phyloP scores from a whole-genome alignment of 2,797 vertebrate genomes.

The Lutjanus campechanus region DNA sequence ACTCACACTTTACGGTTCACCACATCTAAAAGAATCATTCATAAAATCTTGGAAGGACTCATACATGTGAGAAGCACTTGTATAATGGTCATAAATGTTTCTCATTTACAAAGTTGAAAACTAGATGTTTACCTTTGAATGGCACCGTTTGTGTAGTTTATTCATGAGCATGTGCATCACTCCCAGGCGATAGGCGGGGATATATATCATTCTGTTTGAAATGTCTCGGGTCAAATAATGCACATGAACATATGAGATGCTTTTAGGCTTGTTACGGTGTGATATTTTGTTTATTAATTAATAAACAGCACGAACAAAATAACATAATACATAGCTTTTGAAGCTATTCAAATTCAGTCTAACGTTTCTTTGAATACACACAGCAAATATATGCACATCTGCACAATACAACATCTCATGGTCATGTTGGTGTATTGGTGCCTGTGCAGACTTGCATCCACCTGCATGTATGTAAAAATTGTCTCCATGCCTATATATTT shows the following conservation, averaged over 20 bases:
- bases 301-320: conserved; percentile 7
- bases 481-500: neutral
- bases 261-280: conserved; percentile 43
- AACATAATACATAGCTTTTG: conserved; percentile 10
- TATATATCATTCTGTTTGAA: conserved; percentile 53
- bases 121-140: conserved; percentile 36
- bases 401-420: neutral
- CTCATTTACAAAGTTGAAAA: conserved; percentile 8
- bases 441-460: conserved; percentile 19
- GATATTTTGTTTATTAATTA: conserved; percentile 38
- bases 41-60: neutral
- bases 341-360: conserved; percentile 5
- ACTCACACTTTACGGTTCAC: neutral
- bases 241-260: conserved; percentile 24
- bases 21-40: neutral
- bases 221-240: conserved; percentile 28
- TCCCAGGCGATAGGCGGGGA: conserved; percentile 19
- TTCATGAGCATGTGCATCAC: conserved; percentile 35
- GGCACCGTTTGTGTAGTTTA: conserved; percentile 26
- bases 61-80: neutral
- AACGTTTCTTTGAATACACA: conserved; percentile 2
- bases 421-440: conserved; percentile 3
- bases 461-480: conserved; percentile 18
- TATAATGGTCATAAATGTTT: neutral
- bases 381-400: neutral